Conservation (phyloP, 2,888 invertebrate genomes). For the Penaeus monodon region DNA sequence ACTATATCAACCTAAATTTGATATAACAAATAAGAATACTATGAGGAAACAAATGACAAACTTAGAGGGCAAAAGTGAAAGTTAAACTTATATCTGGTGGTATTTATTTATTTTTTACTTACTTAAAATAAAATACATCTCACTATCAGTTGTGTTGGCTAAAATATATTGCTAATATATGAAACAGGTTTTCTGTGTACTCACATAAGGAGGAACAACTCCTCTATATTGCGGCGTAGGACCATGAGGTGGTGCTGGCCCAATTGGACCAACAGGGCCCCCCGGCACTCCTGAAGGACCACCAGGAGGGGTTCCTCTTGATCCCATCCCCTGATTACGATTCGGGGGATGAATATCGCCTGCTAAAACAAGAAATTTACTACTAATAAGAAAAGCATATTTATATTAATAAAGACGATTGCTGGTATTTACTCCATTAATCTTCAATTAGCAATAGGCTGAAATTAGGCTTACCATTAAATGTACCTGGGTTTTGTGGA, state of each 20-base stretch:
- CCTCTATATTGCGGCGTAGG: constrained; percentile 55
- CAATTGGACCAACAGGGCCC: constrained; percentile 50
- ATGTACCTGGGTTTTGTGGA: constrained; percentile 52
- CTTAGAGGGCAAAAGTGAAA: too few relatives aligned
- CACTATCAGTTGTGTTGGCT: too few relatives aligned
- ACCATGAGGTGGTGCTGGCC: constrained; percentile 44
- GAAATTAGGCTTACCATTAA: constrained; percentile 49
- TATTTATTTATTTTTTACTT: too few relatives aligned
- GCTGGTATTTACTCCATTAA: too few relatives aligned
- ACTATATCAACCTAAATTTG: too few relatives aligned
- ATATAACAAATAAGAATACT: too few relatives aligned
- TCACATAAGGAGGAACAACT: constrained; percentile 52
- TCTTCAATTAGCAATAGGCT: too few relatives aligned
- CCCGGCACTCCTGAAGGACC: constrained; percentile 50
- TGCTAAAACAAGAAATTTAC: constrained; percentile 17
- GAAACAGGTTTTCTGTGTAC: constrained; percentile 3
- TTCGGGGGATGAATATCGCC: constrained; percentile 57
- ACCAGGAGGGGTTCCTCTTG: constrained; percentile 57
- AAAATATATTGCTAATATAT: too few relatives aligned
- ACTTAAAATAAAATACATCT: too few relatives aligned
- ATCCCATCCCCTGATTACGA: constrained; percentile 55
- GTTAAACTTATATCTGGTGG: too few relatives aligned
- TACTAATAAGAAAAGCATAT: not conserved
- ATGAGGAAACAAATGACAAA: too few relatives aligned
- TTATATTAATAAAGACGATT: not conserved